Base-by-base conservation (phyloP, 2,797 vertebrate genomes). In the Urosaurus nigricauda region DNA sequence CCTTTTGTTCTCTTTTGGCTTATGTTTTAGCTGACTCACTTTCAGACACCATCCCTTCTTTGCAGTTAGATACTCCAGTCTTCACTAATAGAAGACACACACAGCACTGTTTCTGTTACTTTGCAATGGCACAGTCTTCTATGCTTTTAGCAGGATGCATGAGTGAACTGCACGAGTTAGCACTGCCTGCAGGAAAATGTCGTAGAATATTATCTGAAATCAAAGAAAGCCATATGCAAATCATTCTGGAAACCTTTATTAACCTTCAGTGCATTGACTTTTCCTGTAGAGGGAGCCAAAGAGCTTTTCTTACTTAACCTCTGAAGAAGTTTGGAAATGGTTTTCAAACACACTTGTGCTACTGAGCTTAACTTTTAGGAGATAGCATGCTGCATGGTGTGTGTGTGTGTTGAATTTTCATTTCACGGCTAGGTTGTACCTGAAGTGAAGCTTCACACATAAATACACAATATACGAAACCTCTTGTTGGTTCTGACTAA, bases 281-380 rank as follows among this genome's bases (percentile, higher is more conserved):
- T 75, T 85, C 78, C 88, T 37, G 70, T 0, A 81, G 51, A 26
- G 86, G 68, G 74, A 80, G 88, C 86, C 47, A 29, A 89, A 86
- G 86, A 63, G 11, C 12, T 40, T 19, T 68, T 12, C 47, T 1
- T 89, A 84, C 89, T 9, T 71, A 85, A 89, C 0, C 37, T 6
- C 74, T 78, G 51, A 79, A 53, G 24, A 80, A 73, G 81, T 70
- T 3, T 0, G n/a, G 90, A 87, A 89, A 24, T 68, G 9, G 73
- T 32, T 2, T 0, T 37, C 81, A 63, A 83, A 84, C 5, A 1
- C 19, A 70, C 86, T 53, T 90, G 71, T 40, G 82, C 85, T 93
- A 92, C 89, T 90, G 40, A 16, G 0, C 90, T 16, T 29, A 37
- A 0, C 37, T 77, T 81, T 81, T 21, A 80, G 56, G 6, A 58